phyloP scores from a whole-genome alignment of 37 sponge, comb jelly and placozoan genomes.

The Halisarca cf. caerulea region DNA sequence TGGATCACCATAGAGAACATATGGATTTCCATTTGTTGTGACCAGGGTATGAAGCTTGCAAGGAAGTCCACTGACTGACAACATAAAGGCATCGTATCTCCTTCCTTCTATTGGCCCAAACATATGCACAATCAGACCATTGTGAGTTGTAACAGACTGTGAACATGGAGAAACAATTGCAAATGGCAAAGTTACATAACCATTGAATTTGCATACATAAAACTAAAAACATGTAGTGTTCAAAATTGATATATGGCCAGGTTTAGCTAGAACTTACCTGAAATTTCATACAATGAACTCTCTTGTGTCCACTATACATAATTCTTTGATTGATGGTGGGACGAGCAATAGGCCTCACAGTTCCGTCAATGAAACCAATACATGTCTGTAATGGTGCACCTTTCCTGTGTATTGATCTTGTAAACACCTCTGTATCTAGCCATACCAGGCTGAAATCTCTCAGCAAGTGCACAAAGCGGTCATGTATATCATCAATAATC shows the following conservation, averaged over 20 bases:
- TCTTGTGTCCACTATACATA: background rate
- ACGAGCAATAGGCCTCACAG: background rate
- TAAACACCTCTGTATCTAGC: background rate
- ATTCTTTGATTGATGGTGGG: background rate
- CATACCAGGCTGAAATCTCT: background rate
- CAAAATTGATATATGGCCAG: too few relatives aligned
- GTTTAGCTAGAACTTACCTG: background rate
- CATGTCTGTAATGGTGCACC: background rate
- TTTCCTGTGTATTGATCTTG: background rate
- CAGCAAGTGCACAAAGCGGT: background rate
- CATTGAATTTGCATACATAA: too few relatives aligned
- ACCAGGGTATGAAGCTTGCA: background rate
- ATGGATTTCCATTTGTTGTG: background rate
- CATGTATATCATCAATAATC: background rate
- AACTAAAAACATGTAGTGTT: background rate
- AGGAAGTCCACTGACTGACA: background rate
- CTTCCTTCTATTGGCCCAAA: conserved; percentile 9
- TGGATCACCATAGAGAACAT: conserved; percentile 14
- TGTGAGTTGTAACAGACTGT: conserved; percentile 1
- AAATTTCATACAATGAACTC: conserved; percentile 1
- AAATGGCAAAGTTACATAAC: background rate
- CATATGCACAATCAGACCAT: conserved; percentile 17
- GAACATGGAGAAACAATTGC: background rate
- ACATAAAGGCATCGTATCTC: background rate
- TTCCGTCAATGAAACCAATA: background rate